Percentiles rank a stretch among this genome's conserved stretches.
phyloP scores from a whole-genome alignment of 2,888 invertebrate genomes.

The Tribolium freemani region DNA sequence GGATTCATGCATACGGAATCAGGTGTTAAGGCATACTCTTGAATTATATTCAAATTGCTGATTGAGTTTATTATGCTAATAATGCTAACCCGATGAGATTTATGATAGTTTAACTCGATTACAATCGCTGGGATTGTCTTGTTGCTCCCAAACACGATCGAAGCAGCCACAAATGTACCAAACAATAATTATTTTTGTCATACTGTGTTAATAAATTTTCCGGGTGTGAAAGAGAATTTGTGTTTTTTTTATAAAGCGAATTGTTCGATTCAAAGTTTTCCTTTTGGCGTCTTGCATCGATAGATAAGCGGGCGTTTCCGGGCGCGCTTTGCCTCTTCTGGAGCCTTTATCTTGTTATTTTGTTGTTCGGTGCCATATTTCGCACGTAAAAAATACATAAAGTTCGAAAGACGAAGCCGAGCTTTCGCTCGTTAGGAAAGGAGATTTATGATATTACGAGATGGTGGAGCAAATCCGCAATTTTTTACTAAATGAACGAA shows the following conservation, averaged over 20 bases:
- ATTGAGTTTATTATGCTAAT: constrained; percentile 46
- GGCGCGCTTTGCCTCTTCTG: constrained; percentile 36
- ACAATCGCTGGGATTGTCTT: constrained; percentile 31
- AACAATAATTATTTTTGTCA: background rate
- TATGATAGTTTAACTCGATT: constrained; percentile 40
- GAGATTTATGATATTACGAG: constrained; percentile 19
- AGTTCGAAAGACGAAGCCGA: constrained; percentile 33
- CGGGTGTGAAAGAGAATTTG: constrained; percentile 5
- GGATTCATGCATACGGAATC: constrained; percentile 47
- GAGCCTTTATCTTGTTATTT: constrained; percentile 40
- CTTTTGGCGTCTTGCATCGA: constrained; percentile 33
- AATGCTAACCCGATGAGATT: constrained; percentile 39
- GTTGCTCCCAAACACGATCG: constrained; percentile 26
- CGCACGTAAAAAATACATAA: constrained; percentile 41
- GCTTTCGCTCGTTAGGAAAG: constrained; percentile 25
- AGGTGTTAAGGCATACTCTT: constrained; percentile 42
- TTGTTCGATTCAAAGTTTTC: constrained; percentile 42
- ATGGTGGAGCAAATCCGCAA: background rate
- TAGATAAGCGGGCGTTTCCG: constrained; percentile 41
- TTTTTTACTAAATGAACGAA: background rate
- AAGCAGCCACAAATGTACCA: background rate
- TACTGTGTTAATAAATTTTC: background rate
- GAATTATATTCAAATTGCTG: constrained; percentile 46
- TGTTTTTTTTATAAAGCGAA: constrained; percentile 32
- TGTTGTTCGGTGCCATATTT: constrained; percentile 41